Conservation (phyloP, 2,113 vertebrate species). For the Hemichromis elongatus region DNA sequence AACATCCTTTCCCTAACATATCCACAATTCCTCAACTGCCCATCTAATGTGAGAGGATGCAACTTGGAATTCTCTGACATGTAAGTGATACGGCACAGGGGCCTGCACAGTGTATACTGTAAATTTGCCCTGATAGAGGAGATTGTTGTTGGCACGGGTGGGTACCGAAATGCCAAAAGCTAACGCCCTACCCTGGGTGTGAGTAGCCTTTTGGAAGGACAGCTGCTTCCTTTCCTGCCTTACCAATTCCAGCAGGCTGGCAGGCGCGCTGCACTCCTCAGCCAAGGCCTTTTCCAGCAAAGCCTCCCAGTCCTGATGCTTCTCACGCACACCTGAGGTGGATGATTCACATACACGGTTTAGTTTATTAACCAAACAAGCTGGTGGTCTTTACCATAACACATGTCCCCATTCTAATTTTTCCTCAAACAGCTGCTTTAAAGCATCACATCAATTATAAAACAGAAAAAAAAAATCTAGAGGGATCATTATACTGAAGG, state of each 20-base stretch:
- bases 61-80: background rate
- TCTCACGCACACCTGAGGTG: conserved; percentile 84
- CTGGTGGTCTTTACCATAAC: background rate
- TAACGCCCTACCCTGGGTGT: background rate
- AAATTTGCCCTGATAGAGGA: background rate
- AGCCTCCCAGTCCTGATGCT: conserved; percentile 83
- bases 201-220: background rate
- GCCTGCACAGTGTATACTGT: background rate
- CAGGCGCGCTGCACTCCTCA: conserved; percentile 85
- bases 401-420: background rate
- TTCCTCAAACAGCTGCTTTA: background rate
- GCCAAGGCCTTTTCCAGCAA: conserved; percentile 82
- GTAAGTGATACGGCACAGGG: background rate
- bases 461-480: background rate
- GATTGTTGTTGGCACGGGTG: background rate
- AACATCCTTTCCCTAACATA: background rate
- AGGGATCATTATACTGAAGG: background rate
- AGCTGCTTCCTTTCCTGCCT: conserved; percentile 52
- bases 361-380: background rate
- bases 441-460: background rate
- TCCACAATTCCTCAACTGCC: background rate
- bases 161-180: background rate
- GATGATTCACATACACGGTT: conserved; percentile 4
- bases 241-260: conserved; percentile 90
- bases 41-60: background rate